These are phyloP conservation scores for Stegodyphus dumicola DNA, from an alignment of 1,140 invertebrate genomes.

Conservation along the genomic window DNA sequence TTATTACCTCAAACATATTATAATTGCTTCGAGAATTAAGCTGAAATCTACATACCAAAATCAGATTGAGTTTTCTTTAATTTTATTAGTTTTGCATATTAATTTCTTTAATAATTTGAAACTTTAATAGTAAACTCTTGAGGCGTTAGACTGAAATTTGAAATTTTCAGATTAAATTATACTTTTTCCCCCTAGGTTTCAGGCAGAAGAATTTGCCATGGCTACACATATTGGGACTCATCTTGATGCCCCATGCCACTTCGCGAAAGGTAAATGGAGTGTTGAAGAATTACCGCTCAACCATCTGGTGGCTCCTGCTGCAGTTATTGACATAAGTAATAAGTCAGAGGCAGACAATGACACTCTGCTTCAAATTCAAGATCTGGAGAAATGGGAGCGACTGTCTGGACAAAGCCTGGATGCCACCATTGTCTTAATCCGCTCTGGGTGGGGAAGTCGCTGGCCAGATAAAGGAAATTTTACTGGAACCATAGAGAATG, in stretches of 20 bases:
- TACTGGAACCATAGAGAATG: slow-evolving; percentile 57
- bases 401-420: slow-evolving; percentile 68
- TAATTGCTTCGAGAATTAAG: no score
- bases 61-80: no score
- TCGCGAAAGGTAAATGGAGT: slow-evolving; percentile 70
- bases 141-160: no score
- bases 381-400: slow-evolving; percentile 68
- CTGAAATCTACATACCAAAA: no score
- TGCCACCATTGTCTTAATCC: slow-evolving; percentile 70
- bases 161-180: no score
- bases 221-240: slow-evolving; percentile 77
- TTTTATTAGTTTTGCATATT: no score
- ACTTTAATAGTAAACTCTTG: no score
- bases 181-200: slow-evolving; percentile 68
- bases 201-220: slow-evolving; percentile 72
- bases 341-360: slow-evolving; percentile 57
- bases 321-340: slow-evolving; percentile 72
- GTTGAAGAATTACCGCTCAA: slow-evolving; percentile 74
- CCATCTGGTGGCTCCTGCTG: slow-evolving; percentile 72
- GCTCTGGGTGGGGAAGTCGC: slow-evolving; percentile 71
- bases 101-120: no score
- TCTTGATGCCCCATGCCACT: slow-evolving; percentile 77
- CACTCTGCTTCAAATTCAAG: slow-evolving; percentile 62
- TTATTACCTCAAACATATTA: no score
- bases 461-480: slow-evolving; percentile 64